Percentiles rank a stretch among this genome's conserved stretches.
Conservation (phyloP, 2,888 invertebrate species). For the Mesochorus sp. region DNA sequence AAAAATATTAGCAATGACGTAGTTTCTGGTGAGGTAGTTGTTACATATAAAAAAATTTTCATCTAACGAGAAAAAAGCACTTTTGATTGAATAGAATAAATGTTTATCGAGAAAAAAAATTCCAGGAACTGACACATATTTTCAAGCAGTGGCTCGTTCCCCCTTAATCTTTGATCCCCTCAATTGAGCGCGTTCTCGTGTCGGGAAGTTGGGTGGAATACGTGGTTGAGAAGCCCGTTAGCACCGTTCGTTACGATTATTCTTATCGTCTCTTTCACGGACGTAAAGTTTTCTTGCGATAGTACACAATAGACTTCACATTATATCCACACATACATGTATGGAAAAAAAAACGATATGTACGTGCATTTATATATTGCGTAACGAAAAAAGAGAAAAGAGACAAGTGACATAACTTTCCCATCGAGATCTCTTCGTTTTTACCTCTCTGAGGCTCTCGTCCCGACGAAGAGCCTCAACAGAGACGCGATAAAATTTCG, state of each 20-base stretch:
- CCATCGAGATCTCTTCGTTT: not conserved
- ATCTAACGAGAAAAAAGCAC: too few species aligned
- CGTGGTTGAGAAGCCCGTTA: not conserved
- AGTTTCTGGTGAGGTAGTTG: too few species aligned
- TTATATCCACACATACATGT: not conserved
- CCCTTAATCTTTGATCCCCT: conserved; percentile 37
- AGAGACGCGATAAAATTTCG: not conserved
- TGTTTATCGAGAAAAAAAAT: too few species aligned
- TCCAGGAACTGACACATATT: too few species aligned
- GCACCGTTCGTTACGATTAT: conserved; percentile 1
- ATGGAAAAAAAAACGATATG: too few species aligned
- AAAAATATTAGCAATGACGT: too few species aligned
- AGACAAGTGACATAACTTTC: conserved; percentile 21
- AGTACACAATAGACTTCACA: not conserved
- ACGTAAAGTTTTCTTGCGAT: conserved; percentile 19
- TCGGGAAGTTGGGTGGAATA: not conserved
- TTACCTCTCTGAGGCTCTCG: not conserved
- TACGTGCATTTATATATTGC: not conserved
- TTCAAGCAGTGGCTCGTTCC: too few species aligned
- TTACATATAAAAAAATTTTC: too few species aligned
- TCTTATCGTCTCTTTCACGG: conserved; percentile 22
- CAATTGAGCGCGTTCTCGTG: not conserved
- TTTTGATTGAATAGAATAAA: too few species aligned
- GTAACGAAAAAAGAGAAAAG: conserved; percentile 31
- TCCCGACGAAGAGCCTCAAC: not conserved